A percentile compares a stretch with the other conserved stretches of the same genome.
Conservation (phyloP, 2,888 invertebrate species). For the Coenonympha glycerion region DNA sequence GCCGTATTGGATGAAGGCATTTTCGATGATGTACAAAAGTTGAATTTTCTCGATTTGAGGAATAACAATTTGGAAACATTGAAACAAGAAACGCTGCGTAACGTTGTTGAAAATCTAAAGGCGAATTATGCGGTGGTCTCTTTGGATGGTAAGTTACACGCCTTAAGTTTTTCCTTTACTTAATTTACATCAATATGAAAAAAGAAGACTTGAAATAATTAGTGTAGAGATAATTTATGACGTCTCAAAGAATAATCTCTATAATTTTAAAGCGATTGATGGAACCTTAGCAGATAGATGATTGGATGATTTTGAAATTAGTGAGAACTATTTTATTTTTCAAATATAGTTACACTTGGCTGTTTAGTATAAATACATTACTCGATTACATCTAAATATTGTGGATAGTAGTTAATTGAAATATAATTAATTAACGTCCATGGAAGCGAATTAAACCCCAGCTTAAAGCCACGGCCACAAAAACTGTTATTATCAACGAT, state of each 20-base stretch:
- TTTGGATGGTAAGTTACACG: conserved; percentile 85
- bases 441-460: background rate
- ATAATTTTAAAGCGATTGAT: no score
- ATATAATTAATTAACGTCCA: conserved; percentile 19
- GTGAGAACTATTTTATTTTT: no score
- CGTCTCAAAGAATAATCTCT: no score
- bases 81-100: conserved; percentile 82
- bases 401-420: no score
- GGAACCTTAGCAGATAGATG: no score
- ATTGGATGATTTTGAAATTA: no score
- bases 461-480: conserved; percentile 10
- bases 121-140: conserved; percentile 83
- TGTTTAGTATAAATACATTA: no score
- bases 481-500: conserved; percentile 9
- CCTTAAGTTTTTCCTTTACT: no score
- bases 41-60: conserved; percentile 84
- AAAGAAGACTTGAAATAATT: no score
- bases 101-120: conserved; percentile 82
- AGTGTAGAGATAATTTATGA: background rate
- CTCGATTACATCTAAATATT: no score
- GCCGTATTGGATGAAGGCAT: conserved; percentile 81
- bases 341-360: no score
- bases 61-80: conserved; percentile 85
- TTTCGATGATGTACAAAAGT: conserved; percentile 81
- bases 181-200: no score